Conservation (phyloP, 2,888 invertebrate genomes). For the Anaspis maculata region DNA sequence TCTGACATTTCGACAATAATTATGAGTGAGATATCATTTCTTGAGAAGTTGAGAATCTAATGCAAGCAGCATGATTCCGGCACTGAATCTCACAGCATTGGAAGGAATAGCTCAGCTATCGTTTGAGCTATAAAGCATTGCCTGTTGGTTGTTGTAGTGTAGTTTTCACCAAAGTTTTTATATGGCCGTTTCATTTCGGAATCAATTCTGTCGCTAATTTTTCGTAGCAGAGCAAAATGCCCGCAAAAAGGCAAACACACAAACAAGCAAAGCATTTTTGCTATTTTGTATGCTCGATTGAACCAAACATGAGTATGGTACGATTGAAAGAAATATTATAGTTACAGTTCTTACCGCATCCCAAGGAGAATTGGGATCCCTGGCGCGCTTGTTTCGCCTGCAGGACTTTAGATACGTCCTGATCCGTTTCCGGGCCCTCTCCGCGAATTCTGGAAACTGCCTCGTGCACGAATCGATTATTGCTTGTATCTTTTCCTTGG, state of each 20-base stretch:
- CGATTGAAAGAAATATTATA: too few relatives aligned
- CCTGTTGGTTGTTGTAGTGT: too few relatives aligned
- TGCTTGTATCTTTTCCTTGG: slow-evolving; percentile 95
- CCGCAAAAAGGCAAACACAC: neutral
- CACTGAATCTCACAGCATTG: too few relatives aligned
- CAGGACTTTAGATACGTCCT: slow-evolving; percentile 94
- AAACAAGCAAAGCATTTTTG: neutral
- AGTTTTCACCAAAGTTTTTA: too few relatives aligned
- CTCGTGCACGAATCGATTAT: slow-evolving; percentile 95
- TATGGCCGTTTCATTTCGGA: too few relatives aligned
- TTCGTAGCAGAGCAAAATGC: neutral
- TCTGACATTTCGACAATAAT: too few relatives aligned
- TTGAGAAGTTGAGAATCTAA: too few relatives aligned
- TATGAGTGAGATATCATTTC: too few relatives aligned
- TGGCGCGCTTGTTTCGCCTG: slow-evolving; percentile 84
- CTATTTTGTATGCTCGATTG: neutral
- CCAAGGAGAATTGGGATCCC: slow-evolving; percentile 75
- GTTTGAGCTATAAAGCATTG: too few relatives aligned
- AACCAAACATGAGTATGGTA: neutral
- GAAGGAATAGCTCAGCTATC: too few relatives aligned
- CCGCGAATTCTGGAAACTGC: slow-evolving; percentile 94
- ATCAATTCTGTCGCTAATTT: too few relatives aligned
- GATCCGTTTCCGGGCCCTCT: slow-evolving; percentile 88
- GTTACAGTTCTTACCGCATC: slow-evolving; percentile 72
- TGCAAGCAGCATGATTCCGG: too few relatives aligned